Evolutionary conservation across 2,113 vertebrate species (phyloP), one percentile per base, ranked within the genome.

Genomic region (Leptodactylus fuscus): DNA sequence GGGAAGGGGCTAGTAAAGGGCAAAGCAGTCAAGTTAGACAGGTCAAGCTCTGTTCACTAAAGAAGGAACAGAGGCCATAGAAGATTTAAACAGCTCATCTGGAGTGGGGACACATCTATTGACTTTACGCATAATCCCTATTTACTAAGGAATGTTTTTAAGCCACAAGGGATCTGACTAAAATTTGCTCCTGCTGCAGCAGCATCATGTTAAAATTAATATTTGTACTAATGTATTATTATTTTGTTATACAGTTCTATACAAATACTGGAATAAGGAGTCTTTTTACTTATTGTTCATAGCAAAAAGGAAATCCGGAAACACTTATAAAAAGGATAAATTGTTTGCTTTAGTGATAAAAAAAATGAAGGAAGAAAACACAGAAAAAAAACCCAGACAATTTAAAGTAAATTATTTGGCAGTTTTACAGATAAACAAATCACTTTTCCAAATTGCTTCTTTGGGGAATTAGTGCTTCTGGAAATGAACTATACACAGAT

Each of bases 401-500:
- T 92, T 92, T 94, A 88, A 91, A 91, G 79, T 87, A 91, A 96
- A 93, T 90, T 92, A 92, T 93, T 95, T 95, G 94, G 94, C 95
- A 96, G 95, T 96, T 96, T 94, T 91, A 89, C 92, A 95, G 94
- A 95, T 94, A 94, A 95, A 94, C 95, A 94, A 96, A 97, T 96
- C 95, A 93, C 95, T 96, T 95, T 94, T 94, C 94, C 94, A 94
- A 97, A 97, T 93, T 94, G 95, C 95, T 96, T 95, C 96, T 95
- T 95, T 93, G 93, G 95, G 96, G 96, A 97, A 95, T 95, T 94
- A 94, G 91, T 88, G 95, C 94, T 96, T 93, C 94, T 96, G 94
- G 93, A 97, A 96, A 95, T 94, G 95, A 96, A 97, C 96, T 96
- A 95, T 95, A 96, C 97, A 97, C 97, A 96, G 96, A 96, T 97